Evolutionary conservation across 1,140 invertebrate species (phyloP), one percentile per base, ranked within the genome.

Genomic region (Pseudomyrmex sp.): DNA sequence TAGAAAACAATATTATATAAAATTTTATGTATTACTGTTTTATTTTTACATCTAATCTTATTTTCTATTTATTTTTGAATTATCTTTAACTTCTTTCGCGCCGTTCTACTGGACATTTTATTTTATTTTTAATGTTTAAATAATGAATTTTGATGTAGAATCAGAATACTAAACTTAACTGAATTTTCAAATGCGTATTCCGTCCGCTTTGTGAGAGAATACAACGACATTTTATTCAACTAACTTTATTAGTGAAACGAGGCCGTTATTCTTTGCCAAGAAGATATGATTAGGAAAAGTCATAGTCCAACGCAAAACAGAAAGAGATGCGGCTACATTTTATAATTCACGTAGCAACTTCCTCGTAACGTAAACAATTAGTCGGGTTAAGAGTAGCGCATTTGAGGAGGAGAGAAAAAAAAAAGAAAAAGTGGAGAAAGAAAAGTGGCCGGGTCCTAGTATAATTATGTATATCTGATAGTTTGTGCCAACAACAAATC

Each of bases 331-430:
- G 52, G 62, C 82, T 69, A 83, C 88, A 83, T 85, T 92, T 90
- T 92, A 91, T 92, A 92, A 92, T 93, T 93, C 88, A 85, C 85
- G 88, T 84, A 76, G 88, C 79, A 91, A 92, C 82, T 93, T 92
- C 82, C 83, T 76, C 91, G 88, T 90, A 92, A 93, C 90, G 90
- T 93, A 92, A 93, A 93, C 91, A 92, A 93, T 93, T 93, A 93
- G 88, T 89, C 82, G 86, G 86, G 93, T 94, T 93, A 92, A 91
- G 88, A 85, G 68, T 63, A 84, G 73, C 58, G 77, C 77, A 62
- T 85, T 80, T 62, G 76, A 56, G 54, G 63, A 35, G 5, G 35
- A 35, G 35, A 35, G 35, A 35, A 35, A 75, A 54, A 26, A 35
- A 59, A 50, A 73, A 65, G 20, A n/a, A 66, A 52, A 52, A 44